phyloP scores from a whole-genome alignment of 2,888 invertebrate genomes.

The Spodoptera littoralis region DNA sequence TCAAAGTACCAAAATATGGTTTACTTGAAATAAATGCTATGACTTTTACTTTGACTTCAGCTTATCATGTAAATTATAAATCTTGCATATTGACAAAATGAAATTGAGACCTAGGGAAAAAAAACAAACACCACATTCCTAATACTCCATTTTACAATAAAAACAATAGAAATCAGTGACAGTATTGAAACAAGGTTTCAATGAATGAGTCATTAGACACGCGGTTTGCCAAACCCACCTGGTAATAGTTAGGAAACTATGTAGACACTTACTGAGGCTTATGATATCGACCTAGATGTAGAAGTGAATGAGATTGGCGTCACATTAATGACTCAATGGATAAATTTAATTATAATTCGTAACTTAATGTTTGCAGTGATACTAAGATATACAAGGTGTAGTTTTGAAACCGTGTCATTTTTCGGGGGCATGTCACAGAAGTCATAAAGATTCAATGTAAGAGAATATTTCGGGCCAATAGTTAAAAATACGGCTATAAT shows the following conservation, averaged over 20 bases:
- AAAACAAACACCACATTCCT: not conserved
- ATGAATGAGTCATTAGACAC: slow-evolving; percentile 41
- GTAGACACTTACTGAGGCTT: slow-evolving; percentile 15
- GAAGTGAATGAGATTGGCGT: slow-evolving; percentile 21
- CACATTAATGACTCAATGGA: slow-evolving; percentile 27
- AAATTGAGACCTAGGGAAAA: not conserved
- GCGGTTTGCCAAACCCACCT: slow-evolving; percentile 31
- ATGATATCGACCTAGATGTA: slow-evolving; percentile 38
- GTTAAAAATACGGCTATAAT: too few relatives aligned
- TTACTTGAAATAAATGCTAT: too few relatives aligned
- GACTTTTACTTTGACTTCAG: too few relatives aligned
- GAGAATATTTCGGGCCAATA: too few relatives aligned
- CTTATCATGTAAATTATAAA: too few relatives aligned
- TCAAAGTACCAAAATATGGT: too few relatives aligned
- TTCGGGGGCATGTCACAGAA: too few relatives aligned
- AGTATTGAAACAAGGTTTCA: slow-evolving; percentile 26
- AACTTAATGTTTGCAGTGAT: too few relatives aligned
- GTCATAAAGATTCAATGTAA: too few relatives aligned
- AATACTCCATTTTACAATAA: slow-evolving; percentile 6
- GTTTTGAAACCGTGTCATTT: too few relatives aligned
- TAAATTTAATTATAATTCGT: not conserved
- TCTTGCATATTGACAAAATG: not conserved
- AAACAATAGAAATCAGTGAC: slow-evolving; percentile 18
- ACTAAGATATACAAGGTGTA: too few relatives aligned
- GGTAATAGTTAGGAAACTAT: slow-evolving; percentile 28